Evolutionary conservation across 1,140 invertebrate genomes (phyloP).

Genomic region (Fopius arisanus): DNA sequence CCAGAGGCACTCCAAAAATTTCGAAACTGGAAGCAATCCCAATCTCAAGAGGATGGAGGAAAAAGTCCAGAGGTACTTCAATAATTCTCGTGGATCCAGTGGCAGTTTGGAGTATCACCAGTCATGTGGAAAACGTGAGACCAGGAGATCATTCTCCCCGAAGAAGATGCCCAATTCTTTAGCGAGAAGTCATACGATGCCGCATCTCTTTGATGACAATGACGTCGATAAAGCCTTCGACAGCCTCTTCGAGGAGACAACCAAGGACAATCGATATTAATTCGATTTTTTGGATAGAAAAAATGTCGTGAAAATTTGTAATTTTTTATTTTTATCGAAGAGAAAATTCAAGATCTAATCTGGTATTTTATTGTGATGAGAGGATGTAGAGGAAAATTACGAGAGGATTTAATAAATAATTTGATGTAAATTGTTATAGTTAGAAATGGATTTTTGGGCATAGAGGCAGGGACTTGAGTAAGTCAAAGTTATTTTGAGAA

Average conservation of each 20-base stretch:
- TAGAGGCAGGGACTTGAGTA: not conserved
- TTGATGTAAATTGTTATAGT: constrained; percentile 6
- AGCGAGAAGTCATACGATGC: constrained; percentile 78
- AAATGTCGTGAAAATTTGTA: not conserved
- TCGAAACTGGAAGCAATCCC: constrained; percentile 73
- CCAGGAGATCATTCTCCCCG: constrained; percentile 30
- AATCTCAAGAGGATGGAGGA: constrained; percentile 79
- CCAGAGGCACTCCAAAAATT: constrained; percentile 75
- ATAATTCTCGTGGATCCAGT: constrained; percentile 37
- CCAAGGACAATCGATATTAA: not conserved
- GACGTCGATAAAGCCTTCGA: constrained; percentile 79
- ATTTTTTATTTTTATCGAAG: not conserved
- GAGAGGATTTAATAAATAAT: not conserved
- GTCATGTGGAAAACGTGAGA: constrained; percentile 36
- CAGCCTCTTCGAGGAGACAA: constrained; percentile 67
- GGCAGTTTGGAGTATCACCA: not conserved
- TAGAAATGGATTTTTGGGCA: constrained; percentile 5
- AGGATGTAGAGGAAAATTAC: not conserved
- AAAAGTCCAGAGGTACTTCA: constrained; percentile 83
- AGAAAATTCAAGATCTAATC: not conserved
- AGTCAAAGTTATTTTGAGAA: not conserved
- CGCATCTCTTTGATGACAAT: constrained; percentile 72
- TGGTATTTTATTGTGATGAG: not conserved
- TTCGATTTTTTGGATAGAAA: not conserved
- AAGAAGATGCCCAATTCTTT: constrained; percentile 54